Base-by-base conservation (phyloP, 2,113 vertebrate species). In the Naja naja region DNA sequence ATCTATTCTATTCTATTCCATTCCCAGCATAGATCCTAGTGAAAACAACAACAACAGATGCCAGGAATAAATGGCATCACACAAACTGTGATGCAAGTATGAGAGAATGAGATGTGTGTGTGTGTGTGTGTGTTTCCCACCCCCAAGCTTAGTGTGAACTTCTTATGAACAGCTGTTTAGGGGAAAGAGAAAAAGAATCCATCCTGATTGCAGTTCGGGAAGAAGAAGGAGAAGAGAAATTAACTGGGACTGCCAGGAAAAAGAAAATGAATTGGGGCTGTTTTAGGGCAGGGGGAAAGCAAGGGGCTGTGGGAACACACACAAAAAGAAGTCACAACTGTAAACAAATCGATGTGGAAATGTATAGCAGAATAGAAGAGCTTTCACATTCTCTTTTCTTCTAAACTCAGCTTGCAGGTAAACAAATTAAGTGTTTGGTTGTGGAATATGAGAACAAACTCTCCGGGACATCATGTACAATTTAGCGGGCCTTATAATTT, bases 121-220 rank as follows among this genome's bases (percentile, higher is more conserved):
- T 69, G 1, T 54, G 55, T 56, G 55, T 23, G 55, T 56, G 55
- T 25, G 55, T 86, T 90, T 90, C 56, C 90, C n/a, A n/a, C n/a
- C 64, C 45, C 23, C 56, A 85, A 91, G 93, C 54, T 85, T n/a
- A 89, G 91, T 6, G 58, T 34, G n/a, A n/a, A n/a, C n/a, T 16
- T 64, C 89, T 52, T 55, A 52, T 34, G 25, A 89, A 47, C 25
- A 91, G 30, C 22, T 95, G 85, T 43, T 89, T 91, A 55, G 81
- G 43, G 23, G 10, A 91, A 60, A 64, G 81, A 69, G 88, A 90
- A 1, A n/a, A 47, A 5, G 56, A 25, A 58, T 25, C 20, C 0
- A 91, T n/a, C 85, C 2, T 64, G 58, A 54, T 55, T 90, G 25
- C 0, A 5, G 8, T 34, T 74, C 25, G 5, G 23, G 0, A 0